Evolutionary conservation across 2,888 invertebrate genomes (phyloP).

Genomic region (Chaitophorus viminalis): DNA sequence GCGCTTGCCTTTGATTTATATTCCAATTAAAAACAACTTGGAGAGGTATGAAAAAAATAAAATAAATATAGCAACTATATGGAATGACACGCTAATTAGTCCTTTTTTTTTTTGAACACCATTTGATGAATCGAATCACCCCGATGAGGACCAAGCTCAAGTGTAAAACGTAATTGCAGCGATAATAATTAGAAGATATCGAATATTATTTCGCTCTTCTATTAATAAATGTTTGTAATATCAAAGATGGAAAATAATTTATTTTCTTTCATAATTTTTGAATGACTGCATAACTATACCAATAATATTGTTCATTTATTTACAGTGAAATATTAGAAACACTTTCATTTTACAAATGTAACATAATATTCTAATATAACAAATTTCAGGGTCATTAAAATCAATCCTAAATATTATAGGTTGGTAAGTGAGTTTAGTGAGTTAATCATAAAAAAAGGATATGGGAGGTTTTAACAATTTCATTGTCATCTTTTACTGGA

Average conservation of each 20-base stretch:
- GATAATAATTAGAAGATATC: not conserved
- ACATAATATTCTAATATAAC: too few relatives aligned
- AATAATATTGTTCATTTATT: too few relatives aligned
- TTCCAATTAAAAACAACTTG: conserved; percentile 56
- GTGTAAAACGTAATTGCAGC: not conserved
- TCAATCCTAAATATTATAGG: too few relatives aligned
- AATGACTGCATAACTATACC: not conserved
- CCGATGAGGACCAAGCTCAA: not conserved
- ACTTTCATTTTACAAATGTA: too few relatives aligned
- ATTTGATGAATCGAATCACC: conserved; percentile 27
- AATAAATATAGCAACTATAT: conserved; percentile 40
- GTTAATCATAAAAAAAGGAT: too few relatives aligned
- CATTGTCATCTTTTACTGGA: too few relatives aligned
- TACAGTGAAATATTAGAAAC: too few relatives aligned
- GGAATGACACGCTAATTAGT: conserved; percentile 56
- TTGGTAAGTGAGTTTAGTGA: too few relatives aligned
- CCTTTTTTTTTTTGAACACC: conserved; percentile 13
- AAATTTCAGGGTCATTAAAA: too few relatives aligned
- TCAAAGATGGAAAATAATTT: not conserved
- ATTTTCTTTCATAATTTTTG: not conserved
- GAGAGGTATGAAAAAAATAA: conserved; percentile 27
- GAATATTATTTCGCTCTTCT: not conserved
- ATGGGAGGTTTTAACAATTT: too few relatives aligned
- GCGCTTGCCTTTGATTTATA: conserved; percentile 58
- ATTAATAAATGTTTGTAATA: not conserved